Conservation (phyloP, 2,113 vertebrate species). For the Myotis davidii region DNA sequence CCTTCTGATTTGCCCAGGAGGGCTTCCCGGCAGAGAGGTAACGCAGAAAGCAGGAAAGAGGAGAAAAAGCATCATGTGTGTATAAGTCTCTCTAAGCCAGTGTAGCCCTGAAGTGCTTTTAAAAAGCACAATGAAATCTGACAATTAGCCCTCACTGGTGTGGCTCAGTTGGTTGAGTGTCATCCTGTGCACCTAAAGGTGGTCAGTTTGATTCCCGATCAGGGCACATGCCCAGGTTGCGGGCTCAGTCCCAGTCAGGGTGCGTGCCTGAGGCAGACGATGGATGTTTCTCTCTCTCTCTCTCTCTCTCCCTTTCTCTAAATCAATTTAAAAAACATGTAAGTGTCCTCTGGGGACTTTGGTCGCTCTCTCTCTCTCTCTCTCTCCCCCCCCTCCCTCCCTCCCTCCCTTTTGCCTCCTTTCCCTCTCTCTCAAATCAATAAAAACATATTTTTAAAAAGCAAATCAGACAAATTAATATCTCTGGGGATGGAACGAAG, state of each 20-base stretch:
- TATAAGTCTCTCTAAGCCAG: neutral
- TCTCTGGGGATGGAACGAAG: neutral
- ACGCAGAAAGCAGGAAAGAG: neutral
- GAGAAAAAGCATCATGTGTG: neutral
- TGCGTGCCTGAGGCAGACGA: neutral
- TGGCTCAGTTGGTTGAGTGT: neutral
- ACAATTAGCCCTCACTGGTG: neutral
- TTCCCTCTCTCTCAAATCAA: neutral
- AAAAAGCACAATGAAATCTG: neutral
- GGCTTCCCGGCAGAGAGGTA: neutral
- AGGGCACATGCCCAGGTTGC: neutral
- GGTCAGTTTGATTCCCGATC: neutral
- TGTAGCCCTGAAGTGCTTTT: neutral
- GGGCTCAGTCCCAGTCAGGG: neutral
- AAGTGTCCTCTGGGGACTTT: no score
- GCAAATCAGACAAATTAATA: neutral
- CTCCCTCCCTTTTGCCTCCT: no score
- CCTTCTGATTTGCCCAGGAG: neutral
- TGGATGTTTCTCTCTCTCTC: neutral
- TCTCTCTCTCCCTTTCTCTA: neutral
- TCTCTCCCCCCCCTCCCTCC: no score
- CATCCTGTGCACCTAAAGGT: neutral
- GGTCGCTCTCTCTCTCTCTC: no score
- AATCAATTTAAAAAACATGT: no score
- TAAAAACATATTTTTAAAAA: neutral